Evolutionary conservation across 2,797 vertebrate genomes (phyloP).

Genomic region (Pelochelys cantorii): DNA sequence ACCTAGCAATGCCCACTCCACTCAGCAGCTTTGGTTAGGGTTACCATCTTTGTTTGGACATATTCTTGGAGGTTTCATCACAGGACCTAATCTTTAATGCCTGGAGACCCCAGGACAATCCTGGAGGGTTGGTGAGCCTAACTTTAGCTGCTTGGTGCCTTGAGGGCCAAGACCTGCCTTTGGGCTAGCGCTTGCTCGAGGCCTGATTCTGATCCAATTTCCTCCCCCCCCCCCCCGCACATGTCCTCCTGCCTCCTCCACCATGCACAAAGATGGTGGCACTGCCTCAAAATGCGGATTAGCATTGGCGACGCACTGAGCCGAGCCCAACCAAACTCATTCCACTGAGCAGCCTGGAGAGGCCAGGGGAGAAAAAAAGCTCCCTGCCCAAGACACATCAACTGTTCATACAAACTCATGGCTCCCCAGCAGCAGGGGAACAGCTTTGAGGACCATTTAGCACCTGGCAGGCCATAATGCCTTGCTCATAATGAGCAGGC

Average conservation of each 20-base stretch:
- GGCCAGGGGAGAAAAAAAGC: rapidly evolving
- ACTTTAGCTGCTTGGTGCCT: neutral
- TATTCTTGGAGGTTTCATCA: neutral
- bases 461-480: neutral
- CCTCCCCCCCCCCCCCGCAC: neutral
- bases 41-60: too few relatives aligned
- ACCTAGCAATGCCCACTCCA: neutral
- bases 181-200: neutral
- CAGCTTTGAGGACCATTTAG: slow-evolving; percentile 1
- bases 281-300: neutral
- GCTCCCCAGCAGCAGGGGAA: slow-evolving; percentile 33
- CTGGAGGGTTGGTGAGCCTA: too few relatives aligned
- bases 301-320: rapidly evolving
- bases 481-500: neutral
- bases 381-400: neutral
- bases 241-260: rapidly evolving
- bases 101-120: too few relatives aligned
- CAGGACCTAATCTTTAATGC: too few relatives aligned
- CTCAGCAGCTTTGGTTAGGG: neutral
- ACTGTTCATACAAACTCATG: neutral
- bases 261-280: neutral
- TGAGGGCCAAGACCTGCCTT: neutral
- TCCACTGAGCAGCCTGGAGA: neutral
- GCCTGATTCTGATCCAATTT: neutral
- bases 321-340: slow-evolving; percentile 3